Conservation (phyloP, 2,888 invertebrate genomes). For the Hemaris fuciformis region DNA sequence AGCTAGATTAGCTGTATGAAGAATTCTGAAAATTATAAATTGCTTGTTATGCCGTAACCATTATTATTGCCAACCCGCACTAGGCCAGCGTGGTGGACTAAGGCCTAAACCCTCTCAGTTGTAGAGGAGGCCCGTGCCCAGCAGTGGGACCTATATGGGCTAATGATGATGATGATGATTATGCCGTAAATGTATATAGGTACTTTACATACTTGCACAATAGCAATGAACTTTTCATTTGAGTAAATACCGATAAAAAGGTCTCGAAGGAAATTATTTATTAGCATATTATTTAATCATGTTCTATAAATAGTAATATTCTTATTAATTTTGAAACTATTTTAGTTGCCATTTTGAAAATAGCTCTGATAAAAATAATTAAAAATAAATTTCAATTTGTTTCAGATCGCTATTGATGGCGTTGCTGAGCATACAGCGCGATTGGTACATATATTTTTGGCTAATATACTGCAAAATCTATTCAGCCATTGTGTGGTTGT, state of each 20-base stretch:
- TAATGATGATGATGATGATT: no score
- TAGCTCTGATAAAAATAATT: background rate
- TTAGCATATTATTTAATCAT: background rate
- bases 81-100: no score
- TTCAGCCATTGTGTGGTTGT: constrained; percentile 70
- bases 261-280: background rate
- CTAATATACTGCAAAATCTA: constrained; percentile 72
- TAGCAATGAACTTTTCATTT: background rate
- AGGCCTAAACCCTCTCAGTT: no score
- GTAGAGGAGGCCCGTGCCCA: no score
- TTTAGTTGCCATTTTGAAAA: background rate
- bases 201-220: background rate
- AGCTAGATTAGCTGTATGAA: background rate
- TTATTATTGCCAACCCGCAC: no score
- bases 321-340: background rate
- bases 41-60: no score
- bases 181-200: no score
- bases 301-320: background rate
- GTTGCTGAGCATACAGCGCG: constrained; percentile 66
- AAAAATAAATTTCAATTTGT: constrained; percentile 34
- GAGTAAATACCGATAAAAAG: background rate
- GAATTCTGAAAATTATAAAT: background rate
- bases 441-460: constrained; percentile 70
- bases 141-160: no score
- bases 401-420: constrained; percentile 77